Conservation (phyloP, 2,113 vertebrate species). For the Bucco capensis region DNA sequence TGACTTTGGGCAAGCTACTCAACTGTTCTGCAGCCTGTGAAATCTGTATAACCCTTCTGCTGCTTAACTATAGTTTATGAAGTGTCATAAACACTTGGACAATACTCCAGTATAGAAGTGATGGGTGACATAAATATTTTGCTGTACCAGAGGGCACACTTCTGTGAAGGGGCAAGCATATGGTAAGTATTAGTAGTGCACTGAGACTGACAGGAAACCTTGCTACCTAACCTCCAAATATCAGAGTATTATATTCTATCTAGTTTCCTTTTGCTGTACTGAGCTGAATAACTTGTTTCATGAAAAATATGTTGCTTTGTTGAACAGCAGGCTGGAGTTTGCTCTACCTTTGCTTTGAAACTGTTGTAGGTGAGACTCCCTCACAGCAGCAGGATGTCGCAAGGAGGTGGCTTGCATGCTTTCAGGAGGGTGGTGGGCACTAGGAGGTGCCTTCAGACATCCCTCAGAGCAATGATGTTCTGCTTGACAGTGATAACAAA, state of each 20-base stretch:
- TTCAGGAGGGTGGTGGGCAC: background rate
- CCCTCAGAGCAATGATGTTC: background rate
- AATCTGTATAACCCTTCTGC: background rate
- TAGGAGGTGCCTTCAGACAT: background rate
- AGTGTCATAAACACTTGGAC: background rate
- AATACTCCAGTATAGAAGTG: background rate
- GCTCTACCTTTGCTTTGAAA: background rate
- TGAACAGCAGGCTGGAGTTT: background rate
- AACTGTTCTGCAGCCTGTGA: background rate
- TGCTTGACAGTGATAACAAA: background rate
- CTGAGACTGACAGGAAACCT: background rate
- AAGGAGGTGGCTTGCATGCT: background rate
- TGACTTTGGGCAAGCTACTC: background rate
- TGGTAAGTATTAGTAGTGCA: background rate
- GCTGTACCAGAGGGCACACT: background rate
- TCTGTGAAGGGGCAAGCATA: background rate
- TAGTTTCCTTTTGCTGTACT: background rate
- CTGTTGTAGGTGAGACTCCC: background rate
- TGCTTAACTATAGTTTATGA: background rate
- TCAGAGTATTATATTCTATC: background rate
- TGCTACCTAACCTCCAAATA: background rate
- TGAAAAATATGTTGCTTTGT: background rate
- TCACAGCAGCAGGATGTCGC: background rate
- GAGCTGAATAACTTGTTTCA: background rate
- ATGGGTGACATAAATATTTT: background rate